Base-by-base conservation (phyloP, 2,797 vertebrate species). In the Aplochiton taeniatus region DNA sequence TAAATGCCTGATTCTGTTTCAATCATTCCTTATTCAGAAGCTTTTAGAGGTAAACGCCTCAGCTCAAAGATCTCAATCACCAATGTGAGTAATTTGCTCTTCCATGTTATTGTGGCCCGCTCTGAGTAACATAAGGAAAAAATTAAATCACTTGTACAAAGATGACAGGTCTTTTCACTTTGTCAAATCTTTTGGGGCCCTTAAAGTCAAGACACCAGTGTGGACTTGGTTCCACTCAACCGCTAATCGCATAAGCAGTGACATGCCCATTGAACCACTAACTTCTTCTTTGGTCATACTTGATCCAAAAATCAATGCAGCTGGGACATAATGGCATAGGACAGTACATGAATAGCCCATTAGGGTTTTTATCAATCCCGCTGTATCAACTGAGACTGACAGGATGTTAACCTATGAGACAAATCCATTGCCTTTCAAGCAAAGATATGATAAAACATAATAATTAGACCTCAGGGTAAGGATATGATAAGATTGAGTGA, bases 221-320 rank as follows among this genome's bases (percentile, higher is more conserved):
- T 54, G 59, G 63, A 48, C 43, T 65, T 10, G 20, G 65, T 73
- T 71, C 31, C 44, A 48, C 47, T 73, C 53, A 51, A 10, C 17
- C 17, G 42, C 61, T 63, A 70, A 83, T 81, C 8, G 4, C 75
- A 76, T 51, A 58, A 16, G 41, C 31, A 58, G 42, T 58, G n/a
- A 78, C 76, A 53, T 61, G 61, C 76, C 42, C 9, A 74, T 66
- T 69, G 64, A 74, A 66, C 18, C 56, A 58, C 51, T 17, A 62
- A 68, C 63, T 10, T 67, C 64, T 64, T 48, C 72, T 68, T 82
- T 63, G 48, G 69, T 77, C 71, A 69, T 76, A 79, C 65, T 60
- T 70, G 58, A 81, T 57, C 57, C 76, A 43, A 76, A 78, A 81
- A 84, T 84, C 78, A 79, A 86, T 84, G 75, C 4, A 42, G 66